Percentiles rank a stretch among this genome's conserved stretches.
These are phyloP conservation scores for Lycodopsis pacificus DNA, from an alignment of 2,797 vertebrate species.

Conservation along the genomic window DNA sequence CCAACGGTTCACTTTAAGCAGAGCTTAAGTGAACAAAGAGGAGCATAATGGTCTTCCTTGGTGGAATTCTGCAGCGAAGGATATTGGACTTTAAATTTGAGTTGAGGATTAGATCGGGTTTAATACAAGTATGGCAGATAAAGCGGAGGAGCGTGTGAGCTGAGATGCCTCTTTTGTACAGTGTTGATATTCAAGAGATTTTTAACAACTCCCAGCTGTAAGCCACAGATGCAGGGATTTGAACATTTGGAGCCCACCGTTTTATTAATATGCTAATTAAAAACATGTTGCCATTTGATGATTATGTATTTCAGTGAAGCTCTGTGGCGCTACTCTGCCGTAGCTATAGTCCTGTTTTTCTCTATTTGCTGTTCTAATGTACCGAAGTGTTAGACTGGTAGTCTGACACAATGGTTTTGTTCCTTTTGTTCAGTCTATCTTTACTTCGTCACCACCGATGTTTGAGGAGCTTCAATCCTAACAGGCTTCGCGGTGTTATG, in stretches of 20 bases:
- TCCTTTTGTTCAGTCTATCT: neutral
- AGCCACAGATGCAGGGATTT: slow-evolving; percentile 53
- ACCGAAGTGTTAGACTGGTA: neutral
- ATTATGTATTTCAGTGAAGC: slow-evolving; percentile 24
- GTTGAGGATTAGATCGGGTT: slow-evolving; percentile 63
- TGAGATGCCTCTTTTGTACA: slow-evolving; percentile 46
- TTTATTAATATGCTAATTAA: slow-evolving; percentile 54
- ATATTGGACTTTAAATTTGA: slow-evolving; percentile 60
- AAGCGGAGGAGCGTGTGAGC: slow-evolving; percentile 43
- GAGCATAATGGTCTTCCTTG: slow-evolving; percentile 52
- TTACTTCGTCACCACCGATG: neutral
- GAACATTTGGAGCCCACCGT: slow-evolving; percentile 29
- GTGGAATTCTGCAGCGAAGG: slow-evolving; percentile 44
- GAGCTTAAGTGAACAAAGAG: slow-evolving; percentile 65
- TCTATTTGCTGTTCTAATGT: neutral
- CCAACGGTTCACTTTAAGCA: slow-evolving; percentile 45
- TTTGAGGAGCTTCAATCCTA: neutral
- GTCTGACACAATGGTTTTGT: neutral
- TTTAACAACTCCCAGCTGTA: slow-evolving; percentile 50
- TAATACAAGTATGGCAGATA: slow-evolving; percentile 46
- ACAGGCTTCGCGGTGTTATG: neutral
- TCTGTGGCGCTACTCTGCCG: slow-evolving; percentile 4
- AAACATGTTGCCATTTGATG: slow-evolving; percentile 47
- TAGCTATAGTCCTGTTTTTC: neutral
- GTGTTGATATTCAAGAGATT: slow-evolving; percentile 70